Base-by-base conservation (phyloP, 2,113 vertebrate species). In the Elanoides forficatus region DNA sequence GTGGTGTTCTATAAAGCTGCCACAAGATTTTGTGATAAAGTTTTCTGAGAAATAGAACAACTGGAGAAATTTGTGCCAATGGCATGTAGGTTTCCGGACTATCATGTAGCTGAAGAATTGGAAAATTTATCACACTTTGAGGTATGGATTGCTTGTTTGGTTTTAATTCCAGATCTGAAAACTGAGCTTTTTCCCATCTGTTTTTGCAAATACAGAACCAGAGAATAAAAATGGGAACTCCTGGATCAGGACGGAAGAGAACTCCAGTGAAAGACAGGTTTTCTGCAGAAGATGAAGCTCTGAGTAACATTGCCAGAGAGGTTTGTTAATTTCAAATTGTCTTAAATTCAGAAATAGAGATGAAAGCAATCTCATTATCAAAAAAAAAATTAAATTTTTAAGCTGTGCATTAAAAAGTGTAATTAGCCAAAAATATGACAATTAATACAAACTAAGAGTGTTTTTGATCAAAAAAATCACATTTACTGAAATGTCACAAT, bases 241-340 rank as follows among this genome's bases (percentile, higher is more conserved):
- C 99, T 97, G 99, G 99, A 96, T 98, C 99, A 95, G 99, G 99
- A 96, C 98, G 99, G 91, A 99, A 99, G 97, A 99, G 99, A 81
- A 99, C 99, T 59, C 99, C 99, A 32, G 86, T 99, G 65, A 99
- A 99, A 98, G 99, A 99, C 96, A 98, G 99, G 45, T 99, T 99
- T 98, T 99, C 99, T 88, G 99, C 99, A 38, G 99, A 99, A 97
- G 99, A 99, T 98, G 99, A 99, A 95, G 99, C 99, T 36, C 95
- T 99, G 95, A 99, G 98, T 98, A 99, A 97, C 97, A 99, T 99
- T 85, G 99, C 99, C 81, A 98, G 99, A 98, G 99, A 99, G 99
- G 99, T 99, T 96, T 86, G 98, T 90, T 95, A 6, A 81, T 96
- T 81, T 58, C 50, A 82, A 68, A 36, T 53, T 53, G 21, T 63